Evolutionary conservation across 1,140 invertebrate genomes (phyloP), one percentile per base, ranked within the genome.

Genomic region (Philotrypesis tridentata): DNA sequence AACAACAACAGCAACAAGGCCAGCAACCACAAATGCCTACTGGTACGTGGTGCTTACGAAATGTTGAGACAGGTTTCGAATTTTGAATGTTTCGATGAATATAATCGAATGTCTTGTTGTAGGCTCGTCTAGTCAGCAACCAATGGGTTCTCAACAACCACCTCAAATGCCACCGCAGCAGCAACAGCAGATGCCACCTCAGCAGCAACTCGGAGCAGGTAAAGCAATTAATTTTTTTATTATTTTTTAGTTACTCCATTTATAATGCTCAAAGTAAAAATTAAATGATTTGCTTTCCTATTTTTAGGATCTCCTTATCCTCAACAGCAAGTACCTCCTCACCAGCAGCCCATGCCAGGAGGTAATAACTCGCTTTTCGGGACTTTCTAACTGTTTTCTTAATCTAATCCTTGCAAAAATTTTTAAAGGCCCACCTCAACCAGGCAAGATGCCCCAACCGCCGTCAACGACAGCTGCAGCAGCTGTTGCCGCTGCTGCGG

Each of bases 1-100:
- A n/a, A 17, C 88, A 88, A 72, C 84, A 71, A 43, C 82, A 74
- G 14, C 87, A 87, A 70, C 84, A 70, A 48, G 85, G 68, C 79
- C 87, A 70, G n/a, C 86, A 82, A 23, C 81, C 71, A 21, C 80
- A 79, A 37, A 82, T 82, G n/a, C 63, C 61, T 55, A 60, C 72
- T 70, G 78, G 78, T 80, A 63, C 2, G 23, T 63, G 29, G n/a
- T 29, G 37, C 31, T 4, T 70, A 17, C 27, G 12, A 33, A n/a
- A n/a, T n/a, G n/a, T n/a, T n/a, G n/a, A n/a, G n/a, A n/a, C n/a
- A n/a, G n/a, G n/a, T n/a, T n/a, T n/a, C n/a, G n/a, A n/a, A n/a
- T n/a, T n/a, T n/a, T n/a, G n/a, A n/a, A n/a, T n/a, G n/a, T n/a
- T n/a, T n/a, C n/a, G n/a, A 65, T 31, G 25, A 25, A 25, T 29